phyloP scores from a whole-genome alignment of 2,113 vertebrate genomes.

The Chlorodrepanis virens region DNA sequence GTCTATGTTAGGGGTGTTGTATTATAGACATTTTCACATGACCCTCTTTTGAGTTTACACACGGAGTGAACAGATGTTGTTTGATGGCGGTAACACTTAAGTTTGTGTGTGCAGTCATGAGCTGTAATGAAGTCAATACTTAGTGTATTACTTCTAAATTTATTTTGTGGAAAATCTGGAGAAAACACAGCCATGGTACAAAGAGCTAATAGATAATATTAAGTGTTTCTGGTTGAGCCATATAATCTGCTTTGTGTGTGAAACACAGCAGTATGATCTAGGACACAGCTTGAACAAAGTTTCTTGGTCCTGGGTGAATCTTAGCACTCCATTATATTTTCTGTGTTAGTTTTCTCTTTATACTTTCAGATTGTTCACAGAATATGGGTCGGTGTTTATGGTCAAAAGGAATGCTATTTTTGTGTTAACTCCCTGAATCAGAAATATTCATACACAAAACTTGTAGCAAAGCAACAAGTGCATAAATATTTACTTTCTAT shows the following conservation, averaged over 20 bases:
- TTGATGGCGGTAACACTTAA: not conserved
- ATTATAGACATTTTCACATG: not conserved
- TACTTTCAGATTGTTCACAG: not conserved
- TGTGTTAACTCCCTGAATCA: not conserved
- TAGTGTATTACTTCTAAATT: not conserved
- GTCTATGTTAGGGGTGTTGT: not conserved
- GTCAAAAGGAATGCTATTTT: not conserved
- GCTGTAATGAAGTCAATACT: not conserved
- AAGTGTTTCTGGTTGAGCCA: not conserved
- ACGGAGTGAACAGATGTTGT: fast-evolving
- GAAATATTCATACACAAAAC: not conserved
- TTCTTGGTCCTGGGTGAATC: not conserved
- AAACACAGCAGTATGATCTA: not conserved
- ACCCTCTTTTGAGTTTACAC: not conserved
- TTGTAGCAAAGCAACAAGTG: not conserved
- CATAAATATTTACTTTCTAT: not conserved
- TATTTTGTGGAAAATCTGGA: not conserved
- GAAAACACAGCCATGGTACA: not conserved
- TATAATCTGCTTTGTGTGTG: not conserved
- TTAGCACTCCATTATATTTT: not conserved
- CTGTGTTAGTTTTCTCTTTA: not conserved
- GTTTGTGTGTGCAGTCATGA: not conserved
- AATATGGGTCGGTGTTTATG: not conserved
- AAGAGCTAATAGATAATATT: not conserved
- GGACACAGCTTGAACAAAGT: not conserved